A percentile compares a stretch with the other conserved stretches of the same genome.
Evolutionary conservation across 2,113 vertebrate genomes (phyloP).

Genomic region (Antechinus flavipes): DNA sequence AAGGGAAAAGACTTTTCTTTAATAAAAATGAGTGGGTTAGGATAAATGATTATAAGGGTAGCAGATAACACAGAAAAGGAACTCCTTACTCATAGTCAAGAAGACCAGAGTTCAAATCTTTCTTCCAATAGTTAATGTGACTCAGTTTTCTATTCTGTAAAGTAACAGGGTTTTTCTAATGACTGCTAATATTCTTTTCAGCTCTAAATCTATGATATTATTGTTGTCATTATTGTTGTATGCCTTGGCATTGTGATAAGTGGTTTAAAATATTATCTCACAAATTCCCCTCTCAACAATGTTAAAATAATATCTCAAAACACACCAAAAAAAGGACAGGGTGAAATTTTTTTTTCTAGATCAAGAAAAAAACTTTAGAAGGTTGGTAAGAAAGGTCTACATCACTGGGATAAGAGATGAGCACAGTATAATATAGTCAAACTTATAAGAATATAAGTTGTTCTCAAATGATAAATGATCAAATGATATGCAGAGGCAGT

Average conservation of each 20-base stretch:
- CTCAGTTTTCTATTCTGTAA: neutral
- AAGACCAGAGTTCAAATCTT: neutral
- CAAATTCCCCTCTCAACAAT: neutral
- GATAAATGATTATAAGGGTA: neutral
- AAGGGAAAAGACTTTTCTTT: neutral
- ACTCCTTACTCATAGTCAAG: neutral
- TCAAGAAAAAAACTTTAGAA: neutral
- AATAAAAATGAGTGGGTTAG: neutral
- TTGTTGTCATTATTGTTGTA: neutral
- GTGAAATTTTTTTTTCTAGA: neutral
- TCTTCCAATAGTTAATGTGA: neutral
- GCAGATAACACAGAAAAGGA: neutral
- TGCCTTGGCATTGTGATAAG: neutral
- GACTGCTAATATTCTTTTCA: neutral
- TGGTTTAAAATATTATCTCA: neutral
- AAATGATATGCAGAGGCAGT: neutral
- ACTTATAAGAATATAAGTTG: neutral
- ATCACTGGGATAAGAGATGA: neutral
- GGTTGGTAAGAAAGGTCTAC: neutral
- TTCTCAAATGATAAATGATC: neutral
- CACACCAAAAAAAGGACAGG: neutral
- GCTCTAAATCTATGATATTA: neutral
- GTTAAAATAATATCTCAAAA: neutral
- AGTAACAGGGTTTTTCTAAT: neutral
- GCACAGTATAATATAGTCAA: neutral